Evolutionary conservation across 35 echinoderm and acorn worm species (phyloP).

Genomic region (Holothuria glaberrima): DNA sequence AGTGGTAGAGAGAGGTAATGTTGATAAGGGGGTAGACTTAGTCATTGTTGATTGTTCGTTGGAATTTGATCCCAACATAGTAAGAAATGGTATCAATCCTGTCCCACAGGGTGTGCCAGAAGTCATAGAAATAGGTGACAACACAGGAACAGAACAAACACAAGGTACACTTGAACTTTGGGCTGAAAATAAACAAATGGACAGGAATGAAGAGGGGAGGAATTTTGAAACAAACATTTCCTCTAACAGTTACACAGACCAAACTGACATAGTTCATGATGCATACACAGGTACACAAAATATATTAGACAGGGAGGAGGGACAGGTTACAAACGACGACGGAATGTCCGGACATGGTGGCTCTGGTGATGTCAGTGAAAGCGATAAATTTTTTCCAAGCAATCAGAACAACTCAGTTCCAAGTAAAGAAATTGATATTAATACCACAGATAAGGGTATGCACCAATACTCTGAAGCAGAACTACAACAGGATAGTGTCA

Average conservation of each 20-base stretch:
- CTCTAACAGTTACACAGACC: not conserved
- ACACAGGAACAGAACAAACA: constrained; percentile 13
- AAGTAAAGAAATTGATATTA: constrained; percentile 4
- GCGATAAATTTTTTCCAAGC: too few relatives aligned
- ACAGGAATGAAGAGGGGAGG: not conserved
- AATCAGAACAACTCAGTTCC: not conserved
- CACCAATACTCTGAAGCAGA: not conserved
- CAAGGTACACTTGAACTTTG: constrained; percentile 41
- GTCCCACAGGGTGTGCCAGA: not conserved
- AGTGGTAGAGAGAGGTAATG: constrained; percentile 6
- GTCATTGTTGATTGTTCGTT: constrained; percentile 27
- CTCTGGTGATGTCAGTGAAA: too few relatives aligned
- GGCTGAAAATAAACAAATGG: constrained; percentile 10
- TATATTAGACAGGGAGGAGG: constrained; percentile 23
- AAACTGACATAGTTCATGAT: constrained; percentile 29
- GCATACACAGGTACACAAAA: constrained; percentile 13
- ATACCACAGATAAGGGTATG: constrained; percentile 38
- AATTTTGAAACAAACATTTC: constrained; percentile 39
- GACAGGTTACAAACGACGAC: not conserved
- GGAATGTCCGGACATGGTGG: too few relatives aligned
- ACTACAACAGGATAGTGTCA: not conserved
- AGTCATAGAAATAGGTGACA: not conserved
- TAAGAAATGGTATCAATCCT: not conserved
- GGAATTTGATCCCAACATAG: not conserved
- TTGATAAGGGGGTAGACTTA: constrained; percentile 19